Base-by-base conservation (phyloP, 2,797 vertebrate genomes). In the Gymnothorax reevesii region DNA sequence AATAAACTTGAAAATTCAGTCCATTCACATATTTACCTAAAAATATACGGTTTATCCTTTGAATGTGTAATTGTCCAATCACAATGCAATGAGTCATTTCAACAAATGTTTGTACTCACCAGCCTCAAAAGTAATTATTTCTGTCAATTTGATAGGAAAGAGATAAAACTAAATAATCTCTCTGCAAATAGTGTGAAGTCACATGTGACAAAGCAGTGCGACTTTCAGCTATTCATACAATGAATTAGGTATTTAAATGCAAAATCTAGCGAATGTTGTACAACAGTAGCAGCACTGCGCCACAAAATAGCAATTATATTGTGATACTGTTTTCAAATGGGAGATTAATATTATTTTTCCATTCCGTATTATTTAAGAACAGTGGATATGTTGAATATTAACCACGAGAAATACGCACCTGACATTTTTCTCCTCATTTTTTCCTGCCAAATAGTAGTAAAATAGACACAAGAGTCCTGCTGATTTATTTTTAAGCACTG, bases 71-170 rank as follows among this genome's bases (percentile, higher is more conserved):
- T 79, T 79, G 15, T 79, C 42, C 7, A 49, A 7, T 20, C 49
- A 79, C 17, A 52, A 42, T 12, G 15, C 27, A 73, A 73, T 73
- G 10, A 73, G 25, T 9, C 71, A 15, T 73, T 13, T 73, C 10
- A 2, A 3, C 27, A 73, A 69, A 69, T 9, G 10, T 77, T 42
- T 77, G 73, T 77, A 42, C 33, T 12, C 6, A 17, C 13, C 7
- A 49, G 73, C 42, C 20, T 33, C 73, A 6, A 73, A 33, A 77
- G 73, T 77, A 33, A 77, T 77, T 77, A 77, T 77, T 77, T 77
- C 3, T 42, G 52, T 77, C 7, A 77, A 33, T 77, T 15, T 20
- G 25, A 27, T 6, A 49, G 3, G 0, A 4, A 42, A 42, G 12
- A 77, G 27, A 49, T 49, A 49, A 77, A 77, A 49, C 33, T 42